Evolutionary conservation across 2,888 invertebrate genomes (phyloP).

Genomic region (Liposcelis brunnea): DNA sequence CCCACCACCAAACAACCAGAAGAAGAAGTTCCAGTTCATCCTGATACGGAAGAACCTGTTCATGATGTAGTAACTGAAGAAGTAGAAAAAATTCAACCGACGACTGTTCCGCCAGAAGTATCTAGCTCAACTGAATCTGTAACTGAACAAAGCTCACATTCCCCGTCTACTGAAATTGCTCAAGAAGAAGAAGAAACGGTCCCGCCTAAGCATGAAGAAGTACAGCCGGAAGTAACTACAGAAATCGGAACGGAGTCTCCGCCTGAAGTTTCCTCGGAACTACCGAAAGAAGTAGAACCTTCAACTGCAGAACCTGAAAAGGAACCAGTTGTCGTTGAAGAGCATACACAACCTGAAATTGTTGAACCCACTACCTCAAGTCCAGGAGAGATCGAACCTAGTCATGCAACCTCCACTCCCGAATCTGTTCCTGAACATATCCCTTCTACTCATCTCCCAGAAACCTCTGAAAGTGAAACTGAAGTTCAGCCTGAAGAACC

Average conservation of each 20-base stretch:
- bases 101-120: constrained; percentile 18
- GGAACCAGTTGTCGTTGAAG: constrained; percentile 14
- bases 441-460: neutral
- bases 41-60: constrained; percentile 18
- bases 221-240: constrained; percentile 8
- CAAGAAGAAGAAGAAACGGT: constrained; percentile 13
- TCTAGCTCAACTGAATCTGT: constrained; percentile 11
- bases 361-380: constrained; percentile 4
- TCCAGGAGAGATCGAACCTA: neutral
- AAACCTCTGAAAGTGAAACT: constrained; percentile 9
- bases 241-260: constrained; percentile 5
- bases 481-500: constrained; percentile 6
- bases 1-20: constrained; percentile 12
- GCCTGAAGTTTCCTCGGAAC: constrained; percentile 11
- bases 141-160: constrained; percentile 8
- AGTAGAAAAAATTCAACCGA: constrained; percentile 18
- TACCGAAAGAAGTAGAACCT: constrained; percentile 12
- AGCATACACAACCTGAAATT: constrained; percentile 11
- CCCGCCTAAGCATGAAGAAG: neutral
- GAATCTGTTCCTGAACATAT: neutral
- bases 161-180: constrained; percentile 1
- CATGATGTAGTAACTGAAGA: constrained; percentile 19
- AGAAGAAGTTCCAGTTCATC: constrained; percentile 16
- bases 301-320: constrained; percentile 11
- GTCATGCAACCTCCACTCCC: neutral